Percentiles rank a stretch among this genome's conserved stretches.
Evolutionary conservation across 1,140 invertebrate genomes (phyloP).

Genomic region (Scaptomyza pallida): DNA sequence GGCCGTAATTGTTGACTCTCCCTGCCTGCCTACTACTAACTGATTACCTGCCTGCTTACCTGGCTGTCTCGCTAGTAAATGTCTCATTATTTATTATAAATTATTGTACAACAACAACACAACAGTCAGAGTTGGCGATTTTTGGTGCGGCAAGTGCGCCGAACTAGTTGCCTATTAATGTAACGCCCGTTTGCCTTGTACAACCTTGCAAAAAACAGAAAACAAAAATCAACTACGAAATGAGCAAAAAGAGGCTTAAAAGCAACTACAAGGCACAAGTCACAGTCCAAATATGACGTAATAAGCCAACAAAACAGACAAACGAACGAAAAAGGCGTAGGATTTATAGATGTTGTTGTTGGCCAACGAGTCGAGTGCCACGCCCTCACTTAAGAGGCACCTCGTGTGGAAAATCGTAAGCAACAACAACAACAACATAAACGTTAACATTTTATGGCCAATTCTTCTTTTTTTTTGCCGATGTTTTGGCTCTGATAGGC

Average conservation of each 20-base stretch:
- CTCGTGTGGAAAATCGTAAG: constrained; percentile 65
- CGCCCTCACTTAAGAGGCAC: constrained; percentile 42
- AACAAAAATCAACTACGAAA: constrained; percentile 12
- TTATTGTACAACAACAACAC: constrained; percentile 46
- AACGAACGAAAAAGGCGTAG: constrained; percentile 61
- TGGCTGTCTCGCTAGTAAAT: constrained; percentile 19
- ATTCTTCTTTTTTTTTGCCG: constrained; percentile 71
- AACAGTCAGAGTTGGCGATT: constrained; percentile 54
- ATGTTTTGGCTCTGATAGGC: constrained; percentile 55
- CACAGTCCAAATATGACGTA: constrained; percentile 61
- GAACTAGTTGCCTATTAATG: constrained; percentile 76
- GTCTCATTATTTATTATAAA: constrained; percentile 76
- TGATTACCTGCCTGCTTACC: constrained; percentile 7
- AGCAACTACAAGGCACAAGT: constrained; percentile 32
- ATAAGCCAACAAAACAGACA: constrained; percentile 37
- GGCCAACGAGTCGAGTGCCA: constrained; percentile 44
- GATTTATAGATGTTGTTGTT: constrained; percentile 43
- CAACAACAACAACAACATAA: constrained; percentile 9
- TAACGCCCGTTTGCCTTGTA: constrained; percentile 80
- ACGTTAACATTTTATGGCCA: constrained; percentile 62
- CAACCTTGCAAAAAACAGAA: constrained; percentile 68
- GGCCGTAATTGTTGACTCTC: constrained; percentile 70
- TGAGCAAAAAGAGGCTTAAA: constrained; percentile 31
- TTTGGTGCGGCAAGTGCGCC: constrained; percentile 62
- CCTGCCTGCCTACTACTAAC: constrained; percentile 5